These are phyloP conservation scores for Diachasma alloeum DNA, from an alignment of 1,140 invertebrate genomes.

Conservation along the genomic window DNA sequence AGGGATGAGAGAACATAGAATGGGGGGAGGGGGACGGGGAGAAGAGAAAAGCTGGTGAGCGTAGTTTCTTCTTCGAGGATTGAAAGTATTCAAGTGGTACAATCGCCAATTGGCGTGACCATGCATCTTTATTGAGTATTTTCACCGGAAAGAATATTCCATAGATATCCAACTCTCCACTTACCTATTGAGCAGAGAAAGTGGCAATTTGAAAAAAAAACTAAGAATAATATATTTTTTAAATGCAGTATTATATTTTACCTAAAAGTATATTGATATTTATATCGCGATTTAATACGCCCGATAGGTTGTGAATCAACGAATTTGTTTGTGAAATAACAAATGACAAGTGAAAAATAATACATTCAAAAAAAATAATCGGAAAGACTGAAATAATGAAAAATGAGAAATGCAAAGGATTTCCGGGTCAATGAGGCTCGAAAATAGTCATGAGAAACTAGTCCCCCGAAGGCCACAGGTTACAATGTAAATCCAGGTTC, in stretches of 20 bases:
- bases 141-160: constrained; percentile 8
- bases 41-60: not conserved
- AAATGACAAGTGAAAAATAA: not conserved
- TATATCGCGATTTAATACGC: constrained; percentile 22
- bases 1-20: not conserved
- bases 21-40: not conserved
- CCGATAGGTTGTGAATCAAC: constrained; percentile 44
- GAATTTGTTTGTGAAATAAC: not conserved
- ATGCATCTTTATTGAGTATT: constrained; percentile 32
- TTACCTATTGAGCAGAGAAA: constrained; percentile 18
- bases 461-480: constrained; percentile 57
- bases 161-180: not conserved
- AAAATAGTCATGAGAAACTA: constrained; percentile 63
- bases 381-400: constrained; percentile 57
- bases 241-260: constrained; percentile 28
- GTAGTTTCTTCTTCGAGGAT: not conserved
- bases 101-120: constrained; percentile 22
- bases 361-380: constrained; percentile 35
- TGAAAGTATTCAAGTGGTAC: constrained; percentile 3
- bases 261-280: constrained; percentile 14
- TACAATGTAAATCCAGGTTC: constrained; percentile 47
- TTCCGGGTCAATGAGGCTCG: constrained; percentile 50
- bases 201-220: not conserved
- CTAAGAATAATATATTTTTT: constrained; percentile 31
- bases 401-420: constrained; percentile 30